A percentile compares a stretch with the other conserved stretches of the same genome.
These are phyloP conservation scores for Xiphophorus couchianus DNA, from an alignment of 2,113 vertebrate species.

Conservation along the genomic window DNA sequence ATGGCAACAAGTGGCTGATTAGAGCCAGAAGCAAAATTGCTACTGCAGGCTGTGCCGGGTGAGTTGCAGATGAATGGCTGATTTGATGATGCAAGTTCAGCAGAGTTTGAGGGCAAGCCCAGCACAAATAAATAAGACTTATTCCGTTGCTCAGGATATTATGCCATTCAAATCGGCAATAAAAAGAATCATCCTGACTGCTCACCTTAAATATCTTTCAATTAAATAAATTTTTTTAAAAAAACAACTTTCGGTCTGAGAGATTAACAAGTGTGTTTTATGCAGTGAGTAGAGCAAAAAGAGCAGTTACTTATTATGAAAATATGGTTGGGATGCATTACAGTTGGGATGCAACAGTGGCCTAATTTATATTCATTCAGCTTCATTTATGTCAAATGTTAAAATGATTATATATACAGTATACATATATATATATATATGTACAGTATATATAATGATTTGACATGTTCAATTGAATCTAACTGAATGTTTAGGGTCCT, in stretches of 20 bases:
- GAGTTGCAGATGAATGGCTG: slow-evolving; percentile 65
- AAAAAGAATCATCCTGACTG: slow-evolving; percentile 23
- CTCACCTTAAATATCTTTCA: slow-evolving; percentile 14
- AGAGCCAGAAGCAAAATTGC: slow-evolving; percentile 65
- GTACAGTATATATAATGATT: too few species aligned
- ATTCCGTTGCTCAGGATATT: slow-evolving; percentile 15
- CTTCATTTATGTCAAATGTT: background rate
- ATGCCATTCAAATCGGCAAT: slow-evolving; percentile 23
- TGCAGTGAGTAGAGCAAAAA: slow-evolving; percentile 18
- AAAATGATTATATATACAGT: background rate
- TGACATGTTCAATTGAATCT: too few species aligned
- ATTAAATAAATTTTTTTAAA: background rate
- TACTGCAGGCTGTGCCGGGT: slow-evolving; percentile 59
- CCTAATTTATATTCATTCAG: background rate
- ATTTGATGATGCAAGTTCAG: slow-evolving; percentile 56
- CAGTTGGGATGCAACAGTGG: slow-evolving; percentile 22
- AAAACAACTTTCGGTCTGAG: too few species aligned
- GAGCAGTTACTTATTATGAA: slow-evolving; percentile 1
- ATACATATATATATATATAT: too few species aligned
- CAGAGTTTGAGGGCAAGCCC: slow-evolving; percentile 31
- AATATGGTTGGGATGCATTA: slow-evolving; percentile 33
- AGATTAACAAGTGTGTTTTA: slow-evolving; percentile 8
- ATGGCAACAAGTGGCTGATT: slow-evolving; percentile 66
- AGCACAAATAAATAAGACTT: background rate
- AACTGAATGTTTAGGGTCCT: too few species aligned